Evolutionary conservation across 2,888 invertebrate genomes (phyloP).

Genomic region (Lycia hirtaria): DNA sequence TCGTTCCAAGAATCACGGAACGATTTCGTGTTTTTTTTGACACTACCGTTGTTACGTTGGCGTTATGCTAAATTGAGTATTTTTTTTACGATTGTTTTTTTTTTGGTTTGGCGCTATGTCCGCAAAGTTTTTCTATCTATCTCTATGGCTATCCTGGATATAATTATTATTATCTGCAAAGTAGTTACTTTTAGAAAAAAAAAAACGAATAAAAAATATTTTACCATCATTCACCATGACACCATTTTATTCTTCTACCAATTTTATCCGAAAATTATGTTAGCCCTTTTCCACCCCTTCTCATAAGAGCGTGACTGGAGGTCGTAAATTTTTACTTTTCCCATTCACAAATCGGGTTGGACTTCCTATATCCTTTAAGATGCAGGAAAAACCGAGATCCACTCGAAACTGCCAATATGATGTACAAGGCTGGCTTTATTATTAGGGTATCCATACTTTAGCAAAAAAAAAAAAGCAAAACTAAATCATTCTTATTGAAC

Average conservation of each 20-base stretch:
- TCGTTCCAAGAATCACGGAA: too few species aligned
- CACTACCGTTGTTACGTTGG: too few species aligned
- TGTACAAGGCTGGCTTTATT: constrained; percentile 77
- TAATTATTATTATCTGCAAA: too few species aligned
- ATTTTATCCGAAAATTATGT: neutral
- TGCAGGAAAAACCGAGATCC: constrained; percentile 71
- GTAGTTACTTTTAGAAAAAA: too few species aligned
- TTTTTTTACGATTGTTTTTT: too few species aligned
- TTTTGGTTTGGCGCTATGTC: too few species aligned
- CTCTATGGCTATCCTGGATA: too few species aligned
- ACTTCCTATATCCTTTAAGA: constrained; percentile 62
- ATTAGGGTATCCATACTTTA: constrained; percentile 14
- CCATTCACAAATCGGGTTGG: constrained; percentile 45
- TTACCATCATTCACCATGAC: neutral
- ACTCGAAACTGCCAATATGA: constrained; percentile 80
- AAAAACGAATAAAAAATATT: neutral
- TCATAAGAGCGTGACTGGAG: constrained; percentile 41
- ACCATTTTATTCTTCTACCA: neutral
- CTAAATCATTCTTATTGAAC: neutral
- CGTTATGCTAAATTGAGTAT: too few species aligned
- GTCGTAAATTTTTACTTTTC: constrained; percentile 28
- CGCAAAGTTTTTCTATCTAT: too few species aligned
- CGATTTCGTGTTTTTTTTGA: too few species aligned
- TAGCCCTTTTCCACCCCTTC: constrained; percentile 18
- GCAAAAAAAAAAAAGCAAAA: neutral